Evolutionary conservation across 2,797 vertebrate genomes (phyloP), one percentile per base, ranked within the genome.

Genomic region (Pelochelys cantorii): DNA sequence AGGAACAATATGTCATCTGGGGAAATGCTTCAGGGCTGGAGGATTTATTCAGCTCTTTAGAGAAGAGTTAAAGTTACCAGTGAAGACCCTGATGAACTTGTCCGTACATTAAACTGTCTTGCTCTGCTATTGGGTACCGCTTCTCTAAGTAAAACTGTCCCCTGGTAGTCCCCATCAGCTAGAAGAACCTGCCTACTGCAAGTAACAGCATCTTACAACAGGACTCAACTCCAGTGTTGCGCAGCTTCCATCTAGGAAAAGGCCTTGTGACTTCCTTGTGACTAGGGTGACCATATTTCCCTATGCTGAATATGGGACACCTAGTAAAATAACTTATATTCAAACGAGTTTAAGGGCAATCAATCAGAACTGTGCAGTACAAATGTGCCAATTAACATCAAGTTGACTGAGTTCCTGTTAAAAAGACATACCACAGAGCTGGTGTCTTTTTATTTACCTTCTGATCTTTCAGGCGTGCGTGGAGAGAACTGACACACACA

Each of bases 41-140:
- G 85, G 68, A 13, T 89, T 92, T 93, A 86, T 87, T 95, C 86
- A 90, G 62, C 62, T 55, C 59, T 93, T 87, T 78, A 93, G 75
- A 89, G 79, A 92, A 92, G 62, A 37, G 54, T 87, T 88, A 91
- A 86, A 79, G 85, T 23, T 48, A 52, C 42, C 74, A 77, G 14
- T 37, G 34, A 65, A 93, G 84, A 83, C 71, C 52, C 87, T 89
- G 79, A 87, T 60, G 81, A 87, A 84, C 91, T 93, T 74, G 87
- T 77, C 62, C 54, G 79, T 31, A 75, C 77, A 29, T 54, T 65
- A 37, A 92, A 81, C 2, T 2, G 42, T 56, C 86, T 91, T 48
- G 22, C 11, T 90, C 53, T 82, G 92, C 79, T 90, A 57, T 48
- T 93, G 85, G 14, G 5, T 29, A 71, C 77, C 78, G 75, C 65